Evolutionary conservation across 1,140 invertebrate species (phyloP).

Genomic region (Caerostris extrusa): DNA sequence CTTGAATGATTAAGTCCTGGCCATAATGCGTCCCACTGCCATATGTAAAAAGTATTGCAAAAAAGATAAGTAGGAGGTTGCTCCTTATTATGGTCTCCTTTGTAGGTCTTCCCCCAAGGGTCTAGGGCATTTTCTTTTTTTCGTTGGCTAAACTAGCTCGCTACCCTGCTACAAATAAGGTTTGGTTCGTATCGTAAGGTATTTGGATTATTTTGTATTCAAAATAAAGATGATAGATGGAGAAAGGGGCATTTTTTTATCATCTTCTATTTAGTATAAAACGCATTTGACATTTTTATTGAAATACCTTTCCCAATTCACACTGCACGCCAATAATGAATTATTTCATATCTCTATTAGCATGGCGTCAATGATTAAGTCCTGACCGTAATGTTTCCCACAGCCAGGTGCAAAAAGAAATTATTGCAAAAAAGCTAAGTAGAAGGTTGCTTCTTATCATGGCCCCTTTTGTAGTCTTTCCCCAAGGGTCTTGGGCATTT

Average conservation of each 20-base stretch:
- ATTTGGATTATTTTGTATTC: conserved; percentile 43
- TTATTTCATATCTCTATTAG: conserved; percentile 1
- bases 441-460: too few species aligned
- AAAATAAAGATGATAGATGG: not conserved
- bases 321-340: conserved; percentile 25
- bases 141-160: conserved; percentile 14
- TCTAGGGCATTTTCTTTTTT: conserved; percentile 7
- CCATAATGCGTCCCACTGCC: conserved; percentile 1
- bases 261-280: conserved; percentile 37
- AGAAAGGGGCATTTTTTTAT: not conserved
- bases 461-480: too few species aligned
- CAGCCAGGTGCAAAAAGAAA: too few species aligned
- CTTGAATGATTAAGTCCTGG: conserved; percentile 60
- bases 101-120: conserved; percentile 21
- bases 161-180: conserved; percentile 24
- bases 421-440: too few species aligned
- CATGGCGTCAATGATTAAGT: too few species aligned
- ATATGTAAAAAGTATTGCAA: not conserved
- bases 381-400: too few species aligned
- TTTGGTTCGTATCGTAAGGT: too few species aligned
- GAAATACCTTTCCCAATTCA: conserved; percentile 11
- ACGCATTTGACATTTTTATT: conserved; percentile 42
- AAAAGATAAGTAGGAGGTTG: not conserved
- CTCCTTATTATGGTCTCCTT: conserved; percentile 37
- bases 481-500: too few species aligned